Base-by-base conservation (phyloP, 2,888 invertebrate genomes). In the Eristalinus sepulchralis region DNA sequence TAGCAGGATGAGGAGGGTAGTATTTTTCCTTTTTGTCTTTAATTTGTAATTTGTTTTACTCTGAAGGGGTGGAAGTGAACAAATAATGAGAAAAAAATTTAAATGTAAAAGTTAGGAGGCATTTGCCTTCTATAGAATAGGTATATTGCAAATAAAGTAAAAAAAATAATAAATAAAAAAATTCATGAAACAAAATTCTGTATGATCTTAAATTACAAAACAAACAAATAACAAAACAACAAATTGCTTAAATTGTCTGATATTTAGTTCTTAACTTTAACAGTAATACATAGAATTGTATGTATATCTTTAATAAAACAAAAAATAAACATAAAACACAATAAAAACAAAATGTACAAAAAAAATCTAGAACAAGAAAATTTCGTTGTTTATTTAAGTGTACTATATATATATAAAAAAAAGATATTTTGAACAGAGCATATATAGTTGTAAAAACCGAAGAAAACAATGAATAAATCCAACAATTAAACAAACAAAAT, bases 361-460 rank as follows among this genome's bases (percentile, higher is more conserved):
- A 88, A 47, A n/a, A 87, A 88, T 83, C 57, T 70, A 88, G 78
- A 81, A 79, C 57, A 88, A 76, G 87, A 53, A 81, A 75, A 75
- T 70, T 80, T 83, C 53, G 70, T 81, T 66, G 73, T 85, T 85
- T 85, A 79, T 75, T 80, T 71, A 82, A 81, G 71, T 82, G 63
- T 83, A 84, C 31, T 84, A 82, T 79, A 88, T 84, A 82, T 84
- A 68, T 17, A n/a, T n/a, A n/a, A 47, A 17, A 47, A 47, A 39
- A 87, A 83, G 88, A 90, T 89, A 89, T 89, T 89, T 89, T 89
- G 89, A 81, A 83, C 88, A 87, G 75, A 89, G 88, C 89, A 78
- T 88, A 88, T 88, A 88, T 76, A 89, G 80, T 77, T 53, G 79
- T 73, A 67, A 39, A 64, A 64, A 73, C 36, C 57, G 70, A 86